Conservation (phyloP, 2,888 invertebrate species). For the Athalia rosae region DNA sequence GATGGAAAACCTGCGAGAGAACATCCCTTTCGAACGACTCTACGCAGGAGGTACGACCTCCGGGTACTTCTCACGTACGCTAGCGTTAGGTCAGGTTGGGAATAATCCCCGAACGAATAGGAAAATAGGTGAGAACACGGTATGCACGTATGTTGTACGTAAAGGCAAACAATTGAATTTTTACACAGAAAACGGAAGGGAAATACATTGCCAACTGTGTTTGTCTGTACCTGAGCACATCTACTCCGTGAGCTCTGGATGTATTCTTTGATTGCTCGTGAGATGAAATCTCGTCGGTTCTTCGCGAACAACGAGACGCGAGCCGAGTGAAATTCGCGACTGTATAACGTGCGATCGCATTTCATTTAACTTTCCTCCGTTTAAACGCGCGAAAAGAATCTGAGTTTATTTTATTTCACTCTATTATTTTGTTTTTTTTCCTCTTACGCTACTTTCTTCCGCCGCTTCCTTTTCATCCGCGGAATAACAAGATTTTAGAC, state of each 20-base stretch:
- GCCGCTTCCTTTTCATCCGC: neutral
- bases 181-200: no score
- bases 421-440: neutral
- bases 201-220: no score
- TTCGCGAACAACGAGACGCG: no score
- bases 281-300: no score
- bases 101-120: neutral
- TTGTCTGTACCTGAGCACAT: no score
- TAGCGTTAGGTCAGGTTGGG: neutral
- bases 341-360: no score
- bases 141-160: no score
- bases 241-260: no score
- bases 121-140: neutral
- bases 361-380: no score
- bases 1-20: neutral
- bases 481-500: conserved; percentile 17
- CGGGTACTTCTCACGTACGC: neutral
- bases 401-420: neutral
- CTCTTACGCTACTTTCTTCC: neutral
- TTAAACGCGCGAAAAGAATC: neutral
- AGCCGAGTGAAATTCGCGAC: no score
- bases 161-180: no score
- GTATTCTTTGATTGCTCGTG: no score
- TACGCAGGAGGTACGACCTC: neutral
- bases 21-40: neutral